phyloP scores from a whole-genome alignment of 1,140 invertebrate species.

The Tachypleus tridentatus region DNA sequence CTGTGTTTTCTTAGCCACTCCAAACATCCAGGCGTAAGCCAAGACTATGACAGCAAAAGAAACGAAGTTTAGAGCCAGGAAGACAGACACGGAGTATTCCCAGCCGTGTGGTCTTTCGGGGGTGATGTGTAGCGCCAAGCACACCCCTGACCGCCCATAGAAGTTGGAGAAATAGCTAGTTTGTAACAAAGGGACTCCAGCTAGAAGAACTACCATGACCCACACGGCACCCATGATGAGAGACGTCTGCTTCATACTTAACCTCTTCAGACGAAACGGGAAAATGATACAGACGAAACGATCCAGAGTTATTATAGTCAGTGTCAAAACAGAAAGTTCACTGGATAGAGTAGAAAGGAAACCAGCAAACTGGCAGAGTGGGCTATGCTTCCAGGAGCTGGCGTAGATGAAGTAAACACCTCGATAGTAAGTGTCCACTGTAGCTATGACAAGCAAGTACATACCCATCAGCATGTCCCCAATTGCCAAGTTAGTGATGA shows the following conservation, averaged over 20 bases:
- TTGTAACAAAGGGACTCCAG: constrained; percentile 36
- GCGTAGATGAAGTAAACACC: constrained; percentile 43
- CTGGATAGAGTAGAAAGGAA: constrained; percentile 53
- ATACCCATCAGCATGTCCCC: constrained; percentile 65
- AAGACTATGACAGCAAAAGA: constrained; percentile 43
- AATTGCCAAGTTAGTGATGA: constrained; percentile 61
- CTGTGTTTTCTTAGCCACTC: constrained; percentile 39
- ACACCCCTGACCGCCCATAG: constrained; percentile 45
- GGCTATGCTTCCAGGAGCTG: constrained; percentile 38
- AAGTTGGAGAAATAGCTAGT: constrained; percentile 33
- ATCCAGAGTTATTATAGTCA: constrained; percentile 47
- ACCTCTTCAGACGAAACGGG: constrained; percentile 39
- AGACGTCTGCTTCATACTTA: constrained; percentile 42
- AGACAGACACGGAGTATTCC: constrained; percentile 46
- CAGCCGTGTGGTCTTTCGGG: background rate
- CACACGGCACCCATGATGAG: constrained; percentile 47
- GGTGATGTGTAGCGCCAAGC: constrained; percentile 42
- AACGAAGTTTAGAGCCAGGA: constrained; percentile 41
- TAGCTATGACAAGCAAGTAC: constrained; percentile 54
- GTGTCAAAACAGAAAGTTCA: constrained; percentile 49
- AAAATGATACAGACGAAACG: constrained; percentile 45
- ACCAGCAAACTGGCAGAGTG: constrained; percentile 43
- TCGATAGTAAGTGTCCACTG: constrained; percentile 46
- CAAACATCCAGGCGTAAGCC: constrained; percentile 45
- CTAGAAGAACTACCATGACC: constrained; percentile 43